Conservation (phyloP, 1,140 invertebrate genomes). For the Gryon sp. region DNA sequence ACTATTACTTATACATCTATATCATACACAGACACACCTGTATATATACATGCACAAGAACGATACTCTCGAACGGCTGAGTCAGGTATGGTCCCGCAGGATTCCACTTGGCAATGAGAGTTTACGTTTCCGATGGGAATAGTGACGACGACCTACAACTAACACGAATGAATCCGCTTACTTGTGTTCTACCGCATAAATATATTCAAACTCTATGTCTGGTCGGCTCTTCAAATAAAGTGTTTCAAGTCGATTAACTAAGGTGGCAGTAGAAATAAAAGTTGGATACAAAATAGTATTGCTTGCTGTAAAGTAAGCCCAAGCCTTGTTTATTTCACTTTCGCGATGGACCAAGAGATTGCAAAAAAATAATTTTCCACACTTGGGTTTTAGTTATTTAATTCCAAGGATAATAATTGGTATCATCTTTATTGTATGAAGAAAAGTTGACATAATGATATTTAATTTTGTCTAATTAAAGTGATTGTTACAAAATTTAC, state of each 20-base stretch:
- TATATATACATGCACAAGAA: constrained; percentile 23
- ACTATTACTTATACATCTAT: neutral
- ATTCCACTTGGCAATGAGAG: constrained; percentile 53
- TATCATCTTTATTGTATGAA: no score
- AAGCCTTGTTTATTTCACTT: no score
- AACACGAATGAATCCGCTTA: constrained; percentile 23
- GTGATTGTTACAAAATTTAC: no score
- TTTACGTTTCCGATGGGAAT: constrained; percentile 57
- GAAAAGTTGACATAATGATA: no score
- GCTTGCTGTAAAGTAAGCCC: no score
- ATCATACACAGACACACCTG: no score
- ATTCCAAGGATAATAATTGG: no score
- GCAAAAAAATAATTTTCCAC: no score
- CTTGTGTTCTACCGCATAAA: constrained; percentile 33
- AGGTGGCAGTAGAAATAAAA: neutral
- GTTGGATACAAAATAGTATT: no score
- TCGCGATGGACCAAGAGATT: no score
- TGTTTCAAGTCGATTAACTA: constrained; percentile 48
- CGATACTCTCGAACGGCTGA: constrained; percentile 55
- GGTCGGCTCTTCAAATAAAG: constrained; percentile 21
- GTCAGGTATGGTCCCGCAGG: constrained; percentile 65
- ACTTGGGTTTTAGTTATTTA: no score
- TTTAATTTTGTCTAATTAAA: no score
- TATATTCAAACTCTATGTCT: constrained; percentile 28
- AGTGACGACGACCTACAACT: constrained; percentile 9